These are phyloP conservation scores for Gerris lacustris DNA, from an alignment of 2,888 invertebrate species.

Conservation along the genomic window DNA sequence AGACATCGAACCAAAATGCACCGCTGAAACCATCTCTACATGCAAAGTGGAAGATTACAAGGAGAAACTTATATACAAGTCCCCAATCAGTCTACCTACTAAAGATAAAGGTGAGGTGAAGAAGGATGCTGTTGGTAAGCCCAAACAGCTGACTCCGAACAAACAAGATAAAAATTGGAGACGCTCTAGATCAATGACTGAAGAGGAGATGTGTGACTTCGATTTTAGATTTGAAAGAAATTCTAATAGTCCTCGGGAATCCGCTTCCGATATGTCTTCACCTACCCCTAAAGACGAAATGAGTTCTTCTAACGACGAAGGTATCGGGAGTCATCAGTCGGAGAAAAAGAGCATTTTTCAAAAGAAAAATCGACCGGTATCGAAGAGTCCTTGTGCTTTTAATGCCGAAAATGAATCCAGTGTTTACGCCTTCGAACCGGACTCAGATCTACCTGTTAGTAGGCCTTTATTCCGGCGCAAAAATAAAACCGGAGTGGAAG, in stretches of 20 bases:
- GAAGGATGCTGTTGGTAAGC: constrained; percentile 8
- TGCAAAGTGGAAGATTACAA: constrained; percentile 28
- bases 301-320: constrained; percentile 26
- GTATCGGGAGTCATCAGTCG: background rate
- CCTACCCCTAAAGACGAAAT: constrained; percentile 27
- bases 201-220: constrained; percentile 26
- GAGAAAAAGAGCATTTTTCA: constrained; percentile 34
- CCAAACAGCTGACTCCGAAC: background rate
- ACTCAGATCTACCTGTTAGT: constrained; percentile 42
- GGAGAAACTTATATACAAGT: constrained; percentile 21
- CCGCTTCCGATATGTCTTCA: constrained; percentile 25
- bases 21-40: constrained; percentile 26
- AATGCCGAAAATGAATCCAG: constrained; percentile 57
- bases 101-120: constrained; percentile 7
- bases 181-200: constrained; percentile 25
- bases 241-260: constrained; percentile 22
- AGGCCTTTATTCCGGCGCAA: constrained; percentile 46
- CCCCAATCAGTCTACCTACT: background rate
- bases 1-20: constrained; percentile 22
- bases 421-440: constrained; percentile 58
- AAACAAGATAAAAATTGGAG: constrained; percentile 21
- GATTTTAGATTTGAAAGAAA: constrained; percentile 25
- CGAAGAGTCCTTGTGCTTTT: constrained; percentile 46
- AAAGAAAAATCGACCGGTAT: constrained; percentile 40
- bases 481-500: constrained; percentile 38